phyloP scores from a whole-genome alignment of 1,140 invertebrate genomes.

The Ceratina japonica region DNA sequence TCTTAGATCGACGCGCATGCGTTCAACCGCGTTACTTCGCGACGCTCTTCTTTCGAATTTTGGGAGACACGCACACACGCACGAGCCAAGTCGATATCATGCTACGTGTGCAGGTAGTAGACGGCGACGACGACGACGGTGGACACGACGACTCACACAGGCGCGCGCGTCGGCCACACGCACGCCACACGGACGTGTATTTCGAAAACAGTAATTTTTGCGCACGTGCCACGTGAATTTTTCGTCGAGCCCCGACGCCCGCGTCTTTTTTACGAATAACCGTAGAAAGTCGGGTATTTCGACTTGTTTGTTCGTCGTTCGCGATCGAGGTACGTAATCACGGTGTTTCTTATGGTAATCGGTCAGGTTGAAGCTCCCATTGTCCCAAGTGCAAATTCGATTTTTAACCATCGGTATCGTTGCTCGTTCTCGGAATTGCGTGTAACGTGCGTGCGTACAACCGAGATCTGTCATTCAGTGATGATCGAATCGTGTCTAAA shows the following conservation, averaged over 20 bases:
- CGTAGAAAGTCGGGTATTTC: not conserved
- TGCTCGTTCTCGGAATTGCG: not conserved
- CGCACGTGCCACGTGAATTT: conserved; percentile 45
- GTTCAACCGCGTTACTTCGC: conserved; percentile 18
- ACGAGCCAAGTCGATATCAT: not conserved
- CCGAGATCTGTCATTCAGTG: not conserved
- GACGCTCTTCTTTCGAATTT: conserved; percentile 60
- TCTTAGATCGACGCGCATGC: conserved; percentile 68
- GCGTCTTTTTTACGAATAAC: conserved; percentile 21
- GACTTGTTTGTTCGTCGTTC: not conserved
- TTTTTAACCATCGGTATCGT: not conserved
- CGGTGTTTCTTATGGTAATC: conserved; percentile 6
- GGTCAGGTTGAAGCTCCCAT: not conserved
- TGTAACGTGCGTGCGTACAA: no score
- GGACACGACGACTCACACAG: not conserved
- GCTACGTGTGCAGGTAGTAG: no score
- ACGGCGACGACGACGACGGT: no score
- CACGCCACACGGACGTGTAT: conserved; percentile 21
- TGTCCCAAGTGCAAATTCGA: not conserved
- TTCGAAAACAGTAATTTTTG: conserved; percentile 55
- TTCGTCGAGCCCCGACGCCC: conserved; percentile 13
- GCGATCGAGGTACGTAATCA: conserved; percentile 3
- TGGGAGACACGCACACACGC: conserved; percentile 31
- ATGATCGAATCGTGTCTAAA: not conserved
- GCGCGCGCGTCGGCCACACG: conserved; percentile 17